Evolutionary conservation across 2,113 vertebrate species (phyloP).

Genomic region (Marmota flaviventris): DNA sequence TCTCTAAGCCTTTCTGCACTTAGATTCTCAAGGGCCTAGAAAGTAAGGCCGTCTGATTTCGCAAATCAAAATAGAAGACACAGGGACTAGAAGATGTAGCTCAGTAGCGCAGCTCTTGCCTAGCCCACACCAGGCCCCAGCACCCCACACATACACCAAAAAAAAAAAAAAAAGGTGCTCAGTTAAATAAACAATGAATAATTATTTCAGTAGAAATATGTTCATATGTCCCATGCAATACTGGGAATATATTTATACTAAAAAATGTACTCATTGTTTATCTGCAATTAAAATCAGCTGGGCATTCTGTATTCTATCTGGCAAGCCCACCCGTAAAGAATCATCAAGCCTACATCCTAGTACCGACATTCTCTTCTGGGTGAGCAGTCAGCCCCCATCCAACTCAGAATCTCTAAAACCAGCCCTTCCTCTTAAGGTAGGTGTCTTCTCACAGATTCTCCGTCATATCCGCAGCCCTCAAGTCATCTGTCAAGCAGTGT

Average conservation of each 20-base stretch:
- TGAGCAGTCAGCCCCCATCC: background rate
- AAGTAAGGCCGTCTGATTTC: background rate
- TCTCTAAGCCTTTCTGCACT: background rate
- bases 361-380: background rate
- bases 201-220: background rate
- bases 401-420: background rate
- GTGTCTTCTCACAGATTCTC: background rate
- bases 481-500: background rate
- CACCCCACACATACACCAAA: too few relatives aligned
- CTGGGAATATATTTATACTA: background rate
- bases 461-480: background rate
- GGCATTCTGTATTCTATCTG: background rate
- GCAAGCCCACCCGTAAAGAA: background rate
- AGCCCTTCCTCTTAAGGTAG: background rate
- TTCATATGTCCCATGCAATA: background rate
- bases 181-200: background rate
- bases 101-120: background rate
- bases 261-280: background rate
- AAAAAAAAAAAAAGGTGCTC: background rate
- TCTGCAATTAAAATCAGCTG: background rate
- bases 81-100: too few relatives aligned
- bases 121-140: background rate
- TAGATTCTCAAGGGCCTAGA: background rate
- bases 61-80: constrained; percentile 18
- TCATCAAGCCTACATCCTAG: background rate